phyloP scores from a whole-genome alignment of 2,797 vertebrate genomes.

The Catamblyrhynchus diadema region DNA sequence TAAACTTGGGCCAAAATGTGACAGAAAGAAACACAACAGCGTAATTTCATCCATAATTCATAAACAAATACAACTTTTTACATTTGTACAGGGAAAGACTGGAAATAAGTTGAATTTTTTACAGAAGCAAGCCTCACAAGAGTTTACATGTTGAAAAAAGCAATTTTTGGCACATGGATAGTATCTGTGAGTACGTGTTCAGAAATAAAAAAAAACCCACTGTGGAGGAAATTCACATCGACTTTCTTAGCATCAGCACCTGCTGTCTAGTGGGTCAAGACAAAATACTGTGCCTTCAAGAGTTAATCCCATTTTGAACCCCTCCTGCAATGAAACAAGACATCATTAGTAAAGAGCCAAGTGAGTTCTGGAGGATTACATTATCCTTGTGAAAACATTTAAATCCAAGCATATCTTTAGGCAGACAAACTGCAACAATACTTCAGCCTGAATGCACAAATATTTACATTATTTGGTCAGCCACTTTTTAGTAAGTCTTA shows the following conservation, averaged over 20 bases:
- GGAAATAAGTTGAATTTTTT: conserved; percentile 35
- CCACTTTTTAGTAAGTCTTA: neutral
- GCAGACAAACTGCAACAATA: neutral
- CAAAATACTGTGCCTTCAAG: conserved; percentile 98
- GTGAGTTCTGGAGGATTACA: neutral
- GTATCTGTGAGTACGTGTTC: conserved; percentile 1
- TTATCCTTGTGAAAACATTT: neutral
- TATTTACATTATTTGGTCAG: neutral
- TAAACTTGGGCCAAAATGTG: neutral
- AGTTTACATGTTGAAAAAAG: conserved; percentile 62
- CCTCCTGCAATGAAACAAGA: conserved; percentile 87
- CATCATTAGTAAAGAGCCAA: neutral
- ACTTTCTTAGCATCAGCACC: conserved; percentile 86
- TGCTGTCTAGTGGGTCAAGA: conserved; percentile 91
- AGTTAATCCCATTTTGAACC: conserved; percentile 99
- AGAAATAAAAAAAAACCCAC: conserved; percentile 1
- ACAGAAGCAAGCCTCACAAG: conserved; percentile 58
- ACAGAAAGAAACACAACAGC: conserved; percentile 31
- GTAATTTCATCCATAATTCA: conserved; percentile 42
- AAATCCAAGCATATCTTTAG: neutral
- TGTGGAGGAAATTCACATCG: neutral
- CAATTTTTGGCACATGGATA: conserved; percentile 65
- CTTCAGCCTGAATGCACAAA: neutral
- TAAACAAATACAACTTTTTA: conserved; percentile 58
- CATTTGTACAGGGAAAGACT: conserved; percentile 58